A percentile compares a stretch with the other conserved stretches of the same genome.
These are phyloP conservation scores for Zonotrichia albicollis DNA, from an alignment of 2,797 vertebrate species.

Conservation along the genomic window DNA sequence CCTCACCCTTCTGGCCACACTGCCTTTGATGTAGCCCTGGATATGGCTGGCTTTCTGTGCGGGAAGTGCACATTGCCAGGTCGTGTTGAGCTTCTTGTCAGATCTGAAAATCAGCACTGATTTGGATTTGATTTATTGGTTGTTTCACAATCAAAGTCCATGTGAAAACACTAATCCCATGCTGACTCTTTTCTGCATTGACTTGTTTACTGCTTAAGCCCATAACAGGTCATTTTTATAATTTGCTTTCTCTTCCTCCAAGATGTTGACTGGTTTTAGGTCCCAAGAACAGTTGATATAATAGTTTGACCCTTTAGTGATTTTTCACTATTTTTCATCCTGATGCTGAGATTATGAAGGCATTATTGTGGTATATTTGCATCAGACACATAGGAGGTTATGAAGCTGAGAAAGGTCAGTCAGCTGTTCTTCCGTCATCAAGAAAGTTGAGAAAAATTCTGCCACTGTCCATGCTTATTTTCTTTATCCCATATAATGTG, in stretches of 20 bases:
- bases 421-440: background rate
- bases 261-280: background rate
- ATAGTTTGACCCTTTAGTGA: background rate
- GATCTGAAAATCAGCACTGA: background rate
- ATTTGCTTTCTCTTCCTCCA: background rate
- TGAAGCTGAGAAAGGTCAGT: background rate
- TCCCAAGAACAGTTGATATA: background rate
- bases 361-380: background rate
- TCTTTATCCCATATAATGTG: background rate
- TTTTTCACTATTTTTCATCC: background rate
- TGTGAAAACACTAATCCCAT: background rate
- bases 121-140: background rate
- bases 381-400: background rate
- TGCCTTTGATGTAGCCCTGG: background rate
- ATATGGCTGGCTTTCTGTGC: background rate
- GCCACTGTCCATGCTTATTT: background rate
- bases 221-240: background rate
- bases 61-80: background rate
- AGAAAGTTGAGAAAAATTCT: background rate
- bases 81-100: background rate
- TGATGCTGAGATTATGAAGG: background rate
- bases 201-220: background rate
- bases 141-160: background rate
- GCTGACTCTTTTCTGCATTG: background rate
- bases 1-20: background rate